Evolutionary conservation across 2,113 vertebrate genomes (phyloP).

Genomic region (Psittacara wagleri): DNA sequence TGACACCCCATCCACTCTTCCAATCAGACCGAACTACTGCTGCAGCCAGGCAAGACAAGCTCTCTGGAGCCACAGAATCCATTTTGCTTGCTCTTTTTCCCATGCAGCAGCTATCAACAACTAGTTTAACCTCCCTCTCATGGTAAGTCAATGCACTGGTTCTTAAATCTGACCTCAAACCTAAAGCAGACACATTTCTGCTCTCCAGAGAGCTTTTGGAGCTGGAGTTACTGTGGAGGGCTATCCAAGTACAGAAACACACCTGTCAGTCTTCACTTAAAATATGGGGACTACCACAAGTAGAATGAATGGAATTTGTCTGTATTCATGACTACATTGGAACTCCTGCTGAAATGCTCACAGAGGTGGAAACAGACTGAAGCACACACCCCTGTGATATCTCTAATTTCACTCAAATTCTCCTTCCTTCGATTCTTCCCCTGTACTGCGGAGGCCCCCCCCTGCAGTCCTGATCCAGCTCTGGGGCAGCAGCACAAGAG

Average conservation of each 20-base stretch:
- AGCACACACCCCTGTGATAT: not conserved
- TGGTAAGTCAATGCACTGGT: conserved; percentile 66
- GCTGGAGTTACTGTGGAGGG: not conserved
- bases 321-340: not conserved
- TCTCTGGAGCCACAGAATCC: conserved; percentile 56
- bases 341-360: not conserved
- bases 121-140: conserved; percentile 75
- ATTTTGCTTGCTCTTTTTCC: conserved; percentile 60
- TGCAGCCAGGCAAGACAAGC: conserved; percentile 64
- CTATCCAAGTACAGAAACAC: not conserved
- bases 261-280: not conserved
- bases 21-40: conserved; percentile 60
- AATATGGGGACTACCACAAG: not conserved
- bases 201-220: not conserved
- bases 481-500: not conserved
- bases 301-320: not conserved
- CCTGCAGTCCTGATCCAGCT: not conserved
- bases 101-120: conserved; percentile 57
- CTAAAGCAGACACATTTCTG: not conserved
- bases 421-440: not conserved
- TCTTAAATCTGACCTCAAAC: not conserved
- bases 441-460: not conserved
- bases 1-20: conserved; percentile 86
- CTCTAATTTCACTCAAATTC: not conserved
- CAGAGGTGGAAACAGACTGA: not conserved